Evolutionary conservation across 2,888 invertebrate species (phyloP), one percentile per base, ranked within the genome.

Genomic region (Clivina fossor): DNA sequence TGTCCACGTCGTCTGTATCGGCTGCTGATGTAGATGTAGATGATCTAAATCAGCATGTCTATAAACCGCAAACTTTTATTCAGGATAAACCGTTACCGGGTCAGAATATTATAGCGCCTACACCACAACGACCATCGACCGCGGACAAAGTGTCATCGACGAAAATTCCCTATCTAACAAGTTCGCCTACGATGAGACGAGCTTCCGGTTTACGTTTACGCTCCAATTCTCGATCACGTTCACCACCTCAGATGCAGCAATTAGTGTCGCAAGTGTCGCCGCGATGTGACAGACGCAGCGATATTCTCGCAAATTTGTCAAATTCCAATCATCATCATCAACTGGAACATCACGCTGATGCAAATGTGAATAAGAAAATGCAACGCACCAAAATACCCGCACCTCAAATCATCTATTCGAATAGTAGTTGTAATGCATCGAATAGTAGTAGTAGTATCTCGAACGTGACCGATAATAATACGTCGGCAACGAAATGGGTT

Each of bases 401-500:
- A 15, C 48, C 48, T 22, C n/a, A 7, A n/a, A n/a, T n/a, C n/a
- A n/a, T n/a, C 11, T n/a, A 1, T 8, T 13, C 15, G 8, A 46
- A 46, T 13, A n/a, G 24, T 22, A 37, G 16, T 7, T 38, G 19
- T 2, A 35, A 33, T 13, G 24, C 48, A 3, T 32, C 49, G 1
- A 32, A 51, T 8, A 19, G 16, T 11, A 68, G 68, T 22, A 64
- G 61, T 11, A n/a, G n/a, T n/a, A n/a, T n/a, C n/a, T n/a, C n/a
- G n/a, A n/a, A n/a, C n/a, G n/a, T n/a, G n/a, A n/a, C n/a, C n/a
- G n/a, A n/a, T n/a, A n/a, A n/a, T n/a, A n/a, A n/a, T n/a, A n/a
- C n/a, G n/a, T n/a, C n/a, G n/a, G 70, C 67, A 38, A 66, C 70
- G 19, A 72, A 72, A 58, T 79, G 79, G 80, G 76, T 79, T 64